A percentile compares a stretch with the other conserved stretches of the same genome.
phyloP scores from a whole-genome alignment of 2,797 vertebrate species.

The Astyanax mexicanus region DNA sequence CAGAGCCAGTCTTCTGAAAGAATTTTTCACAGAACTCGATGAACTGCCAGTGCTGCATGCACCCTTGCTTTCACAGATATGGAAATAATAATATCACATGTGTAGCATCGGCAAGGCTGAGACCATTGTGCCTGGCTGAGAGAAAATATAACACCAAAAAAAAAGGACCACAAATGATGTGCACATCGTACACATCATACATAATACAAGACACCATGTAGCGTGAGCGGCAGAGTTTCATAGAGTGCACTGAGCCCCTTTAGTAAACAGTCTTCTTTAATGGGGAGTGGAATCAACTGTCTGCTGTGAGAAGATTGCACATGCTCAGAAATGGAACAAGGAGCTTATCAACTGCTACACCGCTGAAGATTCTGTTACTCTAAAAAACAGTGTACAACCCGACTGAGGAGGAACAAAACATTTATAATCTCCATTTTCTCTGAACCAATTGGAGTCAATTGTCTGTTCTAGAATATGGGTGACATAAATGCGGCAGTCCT shows the following conservation, averaged over 20 bases:
- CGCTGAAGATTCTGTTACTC: slow-evolving; percentile 12
- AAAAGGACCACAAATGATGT: background rate
- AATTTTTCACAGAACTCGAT: background rate
- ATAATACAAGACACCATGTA: slow-evolving; percentile 27
- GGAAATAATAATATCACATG: background rate
- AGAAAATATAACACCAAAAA: background rate
- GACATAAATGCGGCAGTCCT: background rate
- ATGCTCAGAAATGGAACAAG: slow-evolving; percentile 1
- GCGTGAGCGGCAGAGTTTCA: background rate
- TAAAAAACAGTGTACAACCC: slow-evolving; percentile 1
- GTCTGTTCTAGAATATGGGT: background rate
- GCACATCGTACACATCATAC: slow-evolving; percentile 24
- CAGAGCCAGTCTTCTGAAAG: background rate
- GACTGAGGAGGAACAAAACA: background rate
- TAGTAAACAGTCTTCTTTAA: slow-evolving; percentile 27
- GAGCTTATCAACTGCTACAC: slow-evolving; percentile 16
- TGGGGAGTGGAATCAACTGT: background rate
- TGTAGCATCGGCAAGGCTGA: background rate
- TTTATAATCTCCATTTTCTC: background rate
- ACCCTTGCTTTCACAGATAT: background rate
- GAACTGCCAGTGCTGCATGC: background rate
- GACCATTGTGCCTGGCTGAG: background rate
- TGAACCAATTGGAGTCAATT: background rate
- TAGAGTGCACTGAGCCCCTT: background rate
- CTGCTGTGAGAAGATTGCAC: slow-evolving; percentile 13